Evolutionary conservation across 2,113 vertebrate species (phyloP), one percentile per base, ranked within the genome.

Genomic region (Copsychus sechellarum): DNA sequence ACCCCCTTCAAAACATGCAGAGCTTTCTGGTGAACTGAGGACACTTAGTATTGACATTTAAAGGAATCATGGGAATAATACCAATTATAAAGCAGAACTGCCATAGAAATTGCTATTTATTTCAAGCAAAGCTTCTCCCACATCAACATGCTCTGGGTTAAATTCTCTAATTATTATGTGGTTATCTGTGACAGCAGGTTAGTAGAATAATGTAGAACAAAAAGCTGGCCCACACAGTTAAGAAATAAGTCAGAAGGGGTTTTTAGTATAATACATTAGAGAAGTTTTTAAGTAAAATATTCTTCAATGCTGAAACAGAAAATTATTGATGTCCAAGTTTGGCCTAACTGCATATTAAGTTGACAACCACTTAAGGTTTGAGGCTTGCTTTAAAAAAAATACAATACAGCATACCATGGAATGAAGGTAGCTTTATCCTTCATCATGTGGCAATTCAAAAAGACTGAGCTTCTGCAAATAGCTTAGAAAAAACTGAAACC

Each of bases 11-110:
- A 29, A 88, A 56, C 88, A 96, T 86, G 90, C 96, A 96, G 43
- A 81, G 82, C 42, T 31, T 77, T 95, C 97, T 97, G 97, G 81
- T 97, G 94, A 97, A 97, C 96, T 97, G 97, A 97, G 96, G 94
- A 93, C 66, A 74, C 14, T 82, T 67, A 77, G 42, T 36, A 72
- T 34, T 66, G 51, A 62, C 36, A 89, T 66, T 84, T 67, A 72
- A 45, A 86, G 80, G 42, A 54, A 62, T 38, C 16, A 67, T 16
- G 5, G 26, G 15, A 66, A 79, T 60, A 85, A 57, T 8, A 62
- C 12, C 33, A 71, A 83, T 65, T 58, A 60, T 64, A 76, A 86
- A 81, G 53, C 19, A 89, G 16, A 85, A 80, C 11, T 72, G 47
- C n/a, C 50, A 74, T 1, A 69, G 40, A 58, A 90, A 84, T 53